phyloP scores from a whole-genome alignment of 2,113 vertebrate species.

The Sinosuthora webbiana region DNA sequence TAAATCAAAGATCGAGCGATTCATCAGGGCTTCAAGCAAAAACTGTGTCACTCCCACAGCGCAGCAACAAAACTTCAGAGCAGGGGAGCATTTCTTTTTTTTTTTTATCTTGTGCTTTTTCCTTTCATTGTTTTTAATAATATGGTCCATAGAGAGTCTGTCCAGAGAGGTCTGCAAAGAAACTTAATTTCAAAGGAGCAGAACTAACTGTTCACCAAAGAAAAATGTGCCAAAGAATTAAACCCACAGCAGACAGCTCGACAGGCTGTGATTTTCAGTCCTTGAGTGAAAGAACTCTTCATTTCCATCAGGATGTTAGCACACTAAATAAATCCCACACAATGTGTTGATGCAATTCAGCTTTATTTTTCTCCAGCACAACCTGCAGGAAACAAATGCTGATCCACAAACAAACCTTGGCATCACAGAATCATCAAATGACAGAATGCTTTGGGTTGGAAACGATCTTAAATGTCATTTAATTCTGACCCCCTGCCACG shows the following conservation, averaged over 20 bases:
- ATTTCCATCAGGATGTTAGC: neutral
- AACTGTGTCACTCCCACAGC: neutral
- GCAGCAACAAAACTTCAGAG: neutral
- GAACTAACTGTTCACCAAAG: neutral
- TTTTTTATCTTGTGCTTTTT: neutral
- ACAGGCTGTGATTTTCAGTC: neutral
- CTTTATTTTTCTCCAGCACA: neutral
- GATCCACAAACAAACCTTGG: neutral
- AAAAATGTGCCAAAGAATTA: neutral
- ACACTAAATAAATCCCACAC: neutral
- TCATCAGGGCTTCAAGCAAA: neutral
- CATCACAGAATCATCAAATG: neutral
- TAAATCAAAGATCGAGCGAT: neutral
- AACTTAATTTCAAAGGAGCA: neutral
- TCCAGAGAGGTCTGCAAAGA: neutral
- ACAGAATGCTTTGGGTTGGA: neutral
- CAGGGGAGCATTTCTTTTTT: neutral
- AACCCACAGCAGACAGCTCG: neutral
- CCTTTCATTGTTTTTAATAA: neutral
- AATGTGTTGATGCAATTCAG: neutral
- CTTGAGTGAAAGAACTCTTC: neutral
- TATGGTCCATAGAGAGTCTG: neutral
- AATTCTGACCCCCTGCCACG: too few relatives aligned
- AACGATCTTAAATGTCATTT: neutral
- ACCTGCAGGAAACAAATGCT: neutral